A percentile compares a stretch with the other conserved stretches of the same genome.
phyloP scores from a whole-genome alignment of 1,140 invertebrate genomes.

The Subanguina moxae region DNA sequence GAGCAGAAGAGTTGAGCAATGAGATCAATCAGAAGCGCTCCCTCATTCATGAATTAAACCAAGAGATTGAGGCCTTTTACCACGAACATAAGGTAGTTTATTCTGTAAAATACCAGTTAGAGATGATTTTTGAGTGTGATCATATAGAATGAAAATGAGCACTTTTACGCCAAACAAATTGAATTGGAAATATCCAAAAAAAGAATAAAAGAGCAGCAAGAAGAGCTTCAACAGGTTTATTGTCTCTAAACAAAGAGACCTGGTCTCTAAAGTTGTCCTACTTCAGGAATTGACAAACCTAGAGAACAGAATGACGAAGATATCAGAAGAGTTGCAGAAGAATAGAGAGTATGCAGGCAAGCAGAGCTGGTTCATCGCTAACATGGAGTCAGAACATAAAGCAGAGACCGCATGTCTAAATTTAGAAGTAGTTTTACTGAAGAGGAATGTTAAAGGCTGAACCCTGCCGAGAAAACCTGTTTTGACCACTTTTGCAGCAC shows the following conservation, averaged over 20 bases:
- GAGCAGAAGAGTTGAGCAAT: slow-evolving; percentile 38
- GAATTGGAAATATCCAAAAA: slow-evolving; percentile 33
- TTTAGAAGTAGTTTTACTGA: not conserved
- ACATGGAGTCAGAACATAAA: not conserved
- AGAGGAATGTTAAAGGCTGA: not conserved
- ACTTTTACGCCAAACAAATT: slow-evolving; percentile 38
- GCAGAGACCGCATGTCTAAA: not conserved
- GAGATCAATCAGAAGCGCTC: slow-evolving; percentile 25
- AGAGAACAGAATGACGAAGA: slow-evolving; percentile 27
- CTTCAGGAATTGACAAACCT: slow-evolving; percentile 18
- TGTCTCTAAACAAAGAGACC: too few relatives aligned
- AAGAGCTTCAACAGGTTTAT: slow-evolving; percentile 23
- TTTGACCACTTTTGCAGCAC: too few relatives aligned
- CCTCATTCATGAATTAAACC: slow-evolving; percentile 22
- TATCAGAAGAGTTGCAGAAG: slow-evolving; percentile 17
- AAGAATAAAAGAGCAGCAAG: slow-evolving; percentile 24
- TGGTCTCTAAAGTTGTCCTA: too few relatives aligned
- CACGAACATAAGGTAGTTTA: slow-evolving; percentile 29
- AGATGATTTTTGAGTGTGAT: not conserved
- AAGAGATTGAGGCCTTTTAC: slow-evolving; percentile 37
- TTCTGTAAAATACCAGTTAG: too few relatives aligned
- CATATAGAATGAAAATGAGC: slow-evolving; percentile 42
- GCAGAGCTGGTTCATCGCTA: slow-evolving; percentile 29
- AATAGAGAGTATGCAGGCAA: slow-evolving; percentile 15
- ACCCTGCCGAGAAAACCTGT: too few relatives aligned